Base-by-base conservation (phyloP, 2,113 vertebrate genomes). In the Sardina pilchardus region DNA sequence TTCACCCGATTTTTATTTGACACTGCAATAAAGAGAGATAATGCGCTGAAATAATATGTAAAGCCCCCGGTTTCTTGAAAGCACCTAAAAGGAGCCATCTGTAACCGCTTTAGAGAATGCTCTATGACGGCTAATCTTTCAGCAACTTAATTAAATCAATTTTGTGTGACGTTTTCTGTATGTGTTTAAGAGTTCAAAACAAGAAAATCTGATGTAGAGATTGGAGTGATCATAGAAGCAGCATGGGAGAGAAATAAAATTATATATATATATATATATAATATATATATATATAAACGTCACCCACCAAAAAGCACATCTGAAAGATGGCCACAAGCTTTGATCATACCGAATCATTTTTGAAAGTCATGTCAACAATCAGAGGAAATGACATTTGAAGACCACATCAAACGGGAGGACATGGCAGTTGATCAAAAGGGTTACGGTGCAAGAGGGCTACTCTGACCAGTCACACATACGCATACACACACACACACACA, bases 341-440 rank as follows among this genome's bases (percentile, higher is more conserved):
- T 90, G 88, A 89, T 86, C 85, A 87, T 26, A 19, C 5, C 21
- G 19, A 82, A 43, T 86, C 83, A 81, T 85, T 83, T 81, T 78
- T 56, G 56, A 88, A 86, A 86, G 71, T 85, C 45, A 85, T 48
- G 50, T 88, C 81, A 85, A 78, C 86, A 86, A 87, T 88, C 81
- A 89, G 45, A 67, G 48, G 81, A 83, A 59, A 87, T 83, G 86
- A 80, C 87, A 83, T 89, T 85, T 92, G 90, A 91, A 91, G 92
- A 91, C 88, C 90, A 91, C 63, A 92, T 94, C 89, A 88, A 91
- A 91, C 89, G 90, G 88, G 89, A 90, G 90, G 84, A 89, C 85
- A 85, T 85, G 83, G 90, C 90, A 91, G 84, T 81, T 91, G 86
- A 92, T 92, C 82, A 88, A 88, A 91, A 84, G 83, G 83, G 85